Evolutionary conservation across 2,888 invertebrate genomes (phyloP), one percentile per base, ranked within the genome.

Genomic region (Tridacna crocea): DNA sequence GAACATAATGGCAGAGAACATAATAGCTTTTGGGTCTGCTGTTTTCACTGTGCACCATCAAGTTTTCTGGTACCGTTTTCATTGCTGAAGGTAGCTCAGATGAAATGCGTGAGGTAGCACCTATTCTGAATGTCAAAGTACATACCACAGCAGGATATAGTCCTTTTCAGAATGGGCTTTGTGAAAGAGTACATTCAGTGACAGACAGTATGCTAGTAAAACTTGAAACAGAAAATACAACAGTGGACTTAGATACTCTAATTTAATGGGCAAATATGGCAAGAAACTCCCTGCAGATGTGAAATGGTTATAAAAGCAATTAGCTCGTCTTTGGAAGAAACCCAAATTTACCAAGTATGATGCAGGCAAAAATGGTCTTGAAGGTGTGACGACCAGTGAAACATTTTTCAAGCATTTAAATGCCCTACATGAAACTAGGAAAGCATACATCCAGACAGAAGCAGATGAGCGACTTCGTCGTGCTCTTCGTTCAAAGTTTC

Each of bases 391-490:
- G 80, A 76, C 27, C 11, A 76, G 76, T 55, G 76, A 76, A 55
- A 22, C 8, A 13, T 79, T 82, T 65, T 75, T 70, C 17, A 65
- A 75, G 48, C 75, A 82, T 75, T 61, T 83, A 36, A 82, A 80
- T 75, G 73, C 60, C 13, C 58, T 84, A 22, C 60, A 79, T 79
- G 75, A 58, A 13, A 24, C 82, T 15, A 26, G 87, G 12, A 82
- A 79, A 24, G 86, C 86, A 46, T 88, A 73, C 61, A n/a, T n/a
- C n/a, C n/a, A n/a, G n/a, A n/a, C n/a, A n/a, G n/a, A 90, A 65
- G 65, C 86, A 26, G 73, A 78, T 80, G 89, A 88, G 60, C 77
- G 86, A 48, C 82, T 88, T 13, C 63, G 82, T 22, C 51, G 88
- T 75, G 88, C 89, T 6, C 65, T 89, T 0, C 47, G 87, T 26